Base-by-base conservation (phyloP, 2,888 invertebrate genomes). In the Perdita meconis region DNA sequence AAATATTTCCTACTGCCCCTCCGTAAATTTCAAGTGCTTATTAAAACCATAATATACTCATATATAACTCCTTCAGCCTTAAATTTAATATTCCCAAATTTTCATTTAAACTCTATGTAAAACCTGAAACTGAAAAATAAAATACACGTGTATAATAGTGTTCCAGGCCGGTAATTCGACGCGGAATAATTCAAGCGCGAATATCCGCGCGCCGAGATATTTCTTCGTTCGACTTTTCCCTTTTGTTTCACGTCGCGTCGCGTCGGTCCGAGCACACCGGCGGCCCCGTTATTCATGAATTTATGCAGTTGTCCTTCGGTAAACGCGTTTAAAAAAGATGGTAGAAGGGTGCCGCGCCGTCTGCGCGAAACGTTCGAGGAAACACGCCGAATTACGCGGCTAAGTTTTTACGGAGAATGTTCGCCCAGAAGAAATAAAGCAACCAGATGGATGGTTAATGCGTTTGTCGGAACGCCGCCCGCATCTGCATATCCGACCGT, bases 281-380 rank as follows among this genome's bases (percentile, higher is more conserved):
- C n/a, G n/a, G n/a, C n/a, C 68, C 77, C 65, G 51, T 83, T 81
- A 73, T 75, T 82, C 82, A 76, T 67, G 66, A 78, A 84, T 84
- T 83, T 83, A 79, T 81, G 70, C 69, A 59, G 36, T 30, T 64
- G 42, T 61, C 42, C 47, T 51, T 22, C 50, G 60, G 60, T 53
- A 73, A 73, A 76, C 61, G 57, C 38, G 56, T 81, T 73, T 68
- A 71, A 69, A 78, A 80, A 83, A 51, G 69, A 59, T 26, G 51
- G 42, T 34, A 24, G 16, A 34, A 30, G 26, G 19, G 44, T n/a
- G 34, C 67, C 44, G 51, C 61, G 57, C 64, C 64, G 60, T 40
- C 65, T 66, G 67, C 24, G 42, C 30, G 59, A 60, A 77, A 80
- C 77, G 79, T 72, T 82, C 66, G 38, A 71, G 67, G 47, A 22